A percentile compares a stretch with the other conserved stretches of the same genome.
These are phyloP conservation scores for Parochlus steinenii DNA, from an alignment of 2,888 invertebrate genomes.

Conservation along the genomic window DNA sequence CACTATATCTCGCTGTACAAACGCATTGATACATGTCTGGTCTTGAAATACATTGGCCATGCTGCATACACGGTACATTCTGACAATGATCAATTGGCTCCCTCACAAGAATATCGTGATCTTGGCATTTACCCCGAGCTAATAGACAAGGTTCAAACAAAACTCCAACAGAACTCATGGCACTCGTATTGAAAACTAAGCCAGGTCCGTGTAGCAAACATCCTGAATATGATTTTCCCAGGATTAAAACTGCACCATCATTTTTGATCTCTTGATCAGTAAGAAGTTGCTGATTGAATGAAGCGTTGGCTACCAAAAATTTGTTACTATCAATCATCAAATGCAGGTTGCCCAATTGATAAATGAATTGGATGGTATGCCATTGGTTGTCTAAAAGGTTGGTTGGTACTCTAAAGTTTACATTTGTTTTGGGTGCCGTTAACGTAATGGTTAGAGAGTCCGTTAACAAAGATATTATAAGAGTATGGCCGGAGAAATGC, in stretches of 20 bases:
- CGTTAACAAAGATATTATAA: constrained; percentile 41
- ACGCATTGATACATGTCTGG: constrained; percentile 59
- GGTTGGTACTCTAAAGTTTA: constrained; percentile 46
- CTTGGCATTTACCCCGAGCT: constrained; percentile 48
- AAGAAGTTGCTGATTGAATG: constrained; percentile 58
- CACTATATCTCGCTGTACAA: constrained; percentile 68
- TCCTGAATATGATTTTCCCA: constrained; percentile 68
- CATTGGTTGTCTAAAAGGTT: constrained; percentile 64
- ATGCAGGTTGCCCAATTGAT: constrained; percentile 29
- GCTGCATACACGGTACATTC: constrained; percentile 68
- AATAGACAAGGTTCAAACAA: constrained; percentile 62
- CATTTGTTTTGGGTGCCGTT: constrained; percentile 35
- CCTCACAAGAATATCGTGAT: constrained; percentile 35
- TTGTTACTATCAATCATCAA: constrained; percentile 28
- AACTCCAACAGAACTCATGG: constrained; percentile 48
- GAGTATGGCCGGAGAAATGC: constrained; percentile 43
- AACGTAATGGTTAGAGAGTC: constrained; percentile 42
- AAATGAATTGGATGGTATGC: constrained; percentile 40
- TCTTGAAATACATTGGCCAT: constrained; percentile 61
- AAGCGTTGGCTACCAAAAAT: constrained; percentile 47
- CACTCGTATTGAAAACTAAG: constrained; percentile 51
- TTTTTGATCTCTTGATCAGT: constrained; percentile 53
- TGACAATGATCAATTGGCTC: constrained; percentile 52
- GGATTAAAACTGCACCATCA: constrained; percentile 52
- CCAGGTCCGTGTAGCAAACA: constrained; percentile 79